A percentile compares a stretch with the other conserved stretches of the same genome.
phyloP scores from a whole-genome alignment of 2,888 invertebrate genomes.

The Tineola bisselliella region DNA sequence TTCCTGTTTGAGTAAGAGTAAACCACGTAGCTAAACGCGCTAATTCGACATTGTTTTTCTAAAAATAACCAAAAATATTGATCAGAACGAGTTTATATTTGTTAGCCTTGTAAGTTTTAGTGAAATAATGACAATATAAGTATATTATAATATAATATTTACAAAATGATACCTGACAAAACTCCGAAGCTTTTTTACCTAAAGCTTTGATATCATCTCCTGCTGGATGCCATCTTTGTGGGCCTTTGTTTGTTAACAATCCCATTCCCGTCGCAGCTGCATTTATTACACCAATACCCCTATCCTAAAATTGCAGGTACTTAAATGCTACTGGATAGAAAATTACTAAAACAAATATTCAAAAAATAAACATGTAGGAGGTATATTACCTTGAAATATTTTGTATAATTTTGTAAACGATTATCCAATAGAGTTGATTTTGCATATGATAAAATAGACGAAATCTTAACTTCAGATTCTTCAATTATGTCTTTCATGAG shows the following conservation, averaged over 20 bases:
- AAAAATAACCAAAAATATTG: neutral
- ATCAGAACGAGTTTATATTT: constrained; percentile 1
- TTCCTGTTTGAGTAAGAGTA: constrained; percentile 68
- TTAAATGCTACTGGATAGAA: no score
- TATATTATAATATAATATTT: neutral
- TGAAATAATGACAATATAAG: neutral
- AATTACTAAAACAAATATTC: no score
- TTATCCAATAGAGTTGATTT: constrained; percentile 84
- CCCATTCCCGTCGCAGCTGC: constrained; percentile 87
- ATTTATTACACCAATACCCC: constrained; percentile 82
- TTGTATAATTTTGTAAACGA: constrained; percentile 75
- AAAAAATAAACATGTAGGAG: no score
- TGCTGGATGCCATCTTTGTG: constrained; percentile 85
- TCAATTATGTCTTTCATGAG: constrained; percentile 79
- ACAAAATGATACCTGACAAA: constrained; percentile 73
- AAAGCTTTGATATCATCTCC: constrained; percentile 68
- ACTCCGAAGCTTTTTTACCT: constrained; percentile 70
- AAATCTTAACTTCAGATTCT: constrained; percentile 71
- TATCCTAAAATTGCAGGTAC: constrained; percentile 47
- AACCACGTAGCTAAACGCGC: constrained; percentile 78
- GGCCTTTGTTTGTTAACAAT: constrained; percentile 77
- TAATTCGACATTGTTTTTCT: constrained; percentile 71
- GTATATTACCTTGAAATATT: constrained; percentile 77
- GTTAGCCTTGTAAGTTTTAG: neutral
- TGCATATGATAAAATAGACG: constrained; percentile 79